phyloP scores from a whole-genome alignment of 2,113 vertebrate species.

The Gorsachius goisagi region DNA sequence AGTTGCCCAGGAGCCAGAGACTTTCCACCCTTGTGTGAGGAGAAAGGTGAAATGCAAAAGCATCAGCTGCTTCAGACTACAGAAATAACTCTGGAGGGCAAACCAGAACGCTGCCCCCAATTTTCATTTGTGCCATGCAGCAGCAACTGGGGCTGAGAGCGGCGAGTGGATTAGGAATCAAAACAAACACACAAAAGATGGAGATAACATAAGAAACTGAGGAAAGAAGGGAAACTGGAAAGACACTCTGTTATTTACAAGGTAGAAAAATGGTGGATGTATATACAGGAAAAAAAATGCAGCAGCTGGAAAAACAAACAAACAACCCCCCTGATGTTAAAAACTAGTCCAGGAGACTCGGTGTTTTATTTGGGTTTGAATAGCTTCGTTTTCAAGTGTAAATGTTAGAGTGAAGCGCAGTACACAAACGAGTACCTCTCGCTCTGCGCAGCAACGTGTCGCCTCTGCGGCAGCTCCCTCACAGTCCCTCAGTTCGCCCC shows the following conservation, averaged over 20 bases:
- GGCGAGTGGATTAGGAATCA: not conserved
- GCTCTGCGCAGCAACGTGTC: not conserved
- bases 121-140: not conserved
- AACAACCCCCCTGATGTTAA: not conserved
- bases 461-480: constrained; percentile 4
- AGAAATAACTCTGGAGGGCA: not conserved
- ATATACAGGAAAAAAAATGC: not conserved
- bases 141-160: not conserved
- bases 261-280: not conserved
- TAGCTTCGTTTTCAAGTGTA: not conserved
- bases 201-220: not conserved
- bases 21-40: not conserved
- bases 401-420: not conserved
- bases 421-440: constrained; percentile 1
- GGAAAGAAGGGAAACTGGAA: not conserved
- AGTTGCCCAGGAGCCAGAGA: not conserved
- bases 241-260: not conserved
- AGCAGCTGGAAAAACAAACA: not conserved
- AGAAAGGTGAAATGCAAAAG: not conserved
- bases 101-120: not conserved
- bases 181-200: not conserved
- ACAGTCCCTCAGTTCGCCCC: not conserved
- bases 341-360: not conserved
- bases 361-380: not conserved
- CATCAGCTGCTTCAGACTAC: not conserved